phyloP scores from a whole-genome alignment of 1,140 invertebrate genomes.

The Euglossa dilemma region DNA sequence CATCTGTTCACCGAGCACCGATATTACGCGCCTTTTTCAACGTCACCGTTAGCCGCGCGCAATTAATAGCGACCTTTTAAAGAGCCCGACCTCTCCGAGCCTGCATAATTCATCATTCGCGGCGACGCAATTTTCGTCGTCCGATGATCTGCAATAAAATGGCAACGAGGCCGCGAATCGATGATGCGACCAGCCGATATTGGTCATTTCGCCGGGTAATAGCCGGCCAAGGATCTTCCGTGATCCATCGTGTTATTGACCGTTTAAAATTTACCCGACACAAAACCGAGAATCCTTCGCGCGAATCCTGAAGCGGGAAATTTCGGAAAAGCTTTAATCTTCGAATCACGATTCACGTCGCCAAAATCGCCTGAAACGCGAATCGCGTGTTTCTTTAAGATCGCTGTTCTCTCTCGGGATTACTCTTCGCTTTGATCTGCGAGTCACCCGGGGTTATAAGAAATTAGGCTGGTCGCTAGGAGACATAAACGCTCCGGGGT shows the following conservation, averaged over 20 bases:
- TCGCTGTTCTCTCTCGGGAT: too few relatives aligned
- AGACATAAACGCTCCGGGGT: too few relatives aligned
- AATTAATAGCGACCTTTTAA: constrained; percentile 17
- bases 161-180: not conserved
- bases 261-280: constrained; percentile 48
- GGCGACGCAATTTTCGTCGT: constrained; percentile 11
- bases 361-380: too few relatives aligned
- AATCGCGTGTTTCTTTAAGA: too few relatives aligned
- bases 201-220: constrained; percentile 11
- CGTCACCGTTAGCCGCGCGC: not conserved
- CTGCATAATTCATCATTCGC: constrained; percentile 36
- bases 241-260: constrained; percentile 40
- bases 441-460: too few relatives aligned
- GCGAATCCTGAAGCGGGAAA: not conserved
- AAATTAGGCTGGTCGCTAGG: too few relatives aligned
- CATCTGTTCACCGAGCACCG: not conserved
- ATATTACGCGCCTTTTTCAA: constrained; percentile 33
- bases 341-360: too few relatives aligned
- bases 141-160: constrained; percentile 24
- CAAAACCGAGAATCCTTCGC: not conserved
- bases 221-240: constrained; percentile 36
- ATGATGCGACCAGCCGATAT: constrained; percentile 2
- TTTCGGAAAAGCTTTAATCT: not conserved
- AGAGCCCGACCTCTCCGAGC: not conserved
- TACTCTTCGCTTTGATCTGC: too few relatives aligned